Base-by-base conservation (phyloP, 2,113 vertebrate species). In the Uria lomvia region DNA sequence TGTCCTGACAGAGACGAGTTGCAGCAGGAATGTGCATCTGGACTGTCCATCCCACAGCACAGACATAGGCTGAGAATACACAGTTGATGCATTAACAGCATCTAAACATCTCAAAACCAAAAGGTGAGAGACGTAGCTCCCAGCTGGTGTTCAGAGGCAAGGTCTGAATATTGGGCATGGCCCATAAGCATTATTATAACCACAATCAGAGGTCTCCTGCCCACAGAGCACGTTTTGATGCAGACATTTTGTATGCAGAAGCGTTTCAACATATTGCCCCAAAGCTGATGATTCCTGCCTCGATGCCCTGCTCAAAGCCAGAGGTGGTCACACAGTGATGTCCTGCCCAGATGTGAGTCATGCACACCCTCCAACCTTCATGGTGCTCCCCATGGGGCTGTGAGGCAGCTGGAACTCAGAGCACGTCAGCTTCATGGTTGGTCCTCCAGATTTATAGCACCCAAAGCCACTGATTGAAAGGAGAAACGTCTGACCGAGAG, bases 151-250 rank as follows among this genome's bases (percentile, higher is more conserved):
- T 79, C 50, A 67, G 32, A 67, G 10, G 12, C 20, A 36, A n/a
- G 55, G 21, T 24, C 13, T 55, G 40, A 66, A 21, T 40, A 13
- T 15, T 15, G 47, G 38, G 9, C 3, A 7, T 47, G 42, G 23
- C 23, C 70, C 40, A 49, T 7, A 22, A 20, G 36, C n/a, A 27
- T 38, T 40, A 27, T 2, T 11, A 6, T 1, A 52, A 8, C 11
- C 34, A 32, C 23, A n/a, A 1, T 3, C 23, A 4, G 4, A 67
- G 18, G 18, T 9, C 16, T 43, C 6, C 53, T 62, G 16, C 15
- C 63, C 24, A 4, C 4, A 34, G 50, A 27, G 22, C 24, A n/a
- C 1, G 0, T n/a, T 66, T 6, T 16, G 29, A 38, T 26, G 11
- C 26, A 29, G 30, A 2, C 1, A 17, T 2, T 29, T 67, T 23